phyloP scores from a whole-genome alignment of 2,113 vertebrate genomes.

The Cygnus atratus region DNA sequence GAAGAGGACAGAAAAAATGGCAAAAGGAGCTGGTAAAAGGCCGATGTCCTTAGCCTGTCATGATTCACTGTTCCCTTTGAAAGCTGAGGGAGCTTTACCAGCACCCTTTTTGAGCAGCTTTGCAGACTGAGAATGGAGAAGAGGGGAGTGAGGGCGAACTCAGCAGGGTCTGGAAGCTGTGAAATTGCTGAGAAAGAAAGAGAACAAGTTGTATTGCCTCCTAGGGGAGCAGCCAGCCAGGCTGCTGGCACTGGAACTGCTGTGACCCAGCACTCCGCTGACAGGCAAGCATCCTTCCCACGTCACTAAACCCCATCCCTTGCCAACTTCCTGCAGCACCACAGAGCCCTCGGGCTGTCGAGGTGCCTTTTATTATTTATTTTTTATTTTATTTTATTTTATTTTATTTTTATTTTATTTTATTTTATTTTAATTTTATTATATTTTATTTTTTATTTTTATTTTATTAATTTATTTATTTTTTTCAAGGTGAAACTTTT shows the following conservation, averaged over 20 bases:
- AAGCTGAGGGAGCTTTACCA: neutral
- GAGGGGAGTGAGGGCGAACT: neutral
- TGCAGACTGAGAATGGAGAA: neutral
- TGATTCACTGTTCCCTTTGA: neutral
- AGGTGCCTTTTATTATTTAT: neutral
- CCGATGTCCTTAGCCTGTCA: neutral
- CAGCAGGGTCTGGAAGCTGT: constrained; percentile 9
- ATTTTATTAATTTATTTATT: too few species aligned
- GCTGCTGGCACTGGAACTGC: neutral
- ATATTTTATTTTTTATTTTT: neutral
- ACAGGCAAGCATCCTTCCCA: neutral
- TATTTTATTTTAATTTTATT: neutral
- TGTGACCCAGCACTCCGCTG: neutral
- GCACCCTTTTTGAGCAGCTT: neutral
- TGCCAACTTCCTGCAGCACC: neutral
- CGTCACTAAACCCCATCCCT: neutral
- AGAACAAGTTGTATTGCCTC: constrained; percentile 38
- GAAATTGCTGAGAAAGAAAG: constrained; percentile 28
- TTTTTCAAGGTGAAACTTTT: neutral
- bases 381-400: neutral
- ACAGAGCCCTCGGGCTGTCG: neutral
- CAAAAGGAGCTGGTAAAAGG: neutral
- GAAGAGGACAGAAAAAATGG: neutral
- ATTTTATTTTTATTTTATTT: neutral
- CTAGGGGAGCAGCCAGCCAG: neutral